Base-by-base conservation (phyloP, 2,113 vertebrate species). In the Marmota flaviventris region DNA sequence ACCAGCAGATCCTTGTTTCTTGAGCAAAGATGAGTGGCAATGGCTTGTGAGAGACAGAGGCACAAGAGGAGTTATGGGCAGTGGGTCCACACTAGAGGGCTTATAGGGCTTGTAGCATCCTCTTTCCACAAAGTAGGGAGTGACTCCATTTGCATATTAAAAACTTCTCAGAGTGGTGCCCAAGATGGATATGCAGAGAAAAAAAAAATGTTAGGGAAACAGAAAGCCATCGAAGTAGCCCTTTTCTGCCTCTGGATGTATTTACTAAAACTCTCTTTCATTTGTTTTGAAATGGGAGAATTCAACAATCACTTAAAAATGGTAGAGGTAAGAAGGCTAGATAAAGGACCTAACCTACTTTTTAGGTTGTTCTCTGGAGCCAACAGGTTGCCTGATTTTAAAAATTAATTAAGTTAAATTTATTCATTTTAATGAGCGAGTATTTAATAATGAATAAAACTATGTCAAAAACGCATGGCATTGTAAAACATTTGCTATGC, bases 61-160 rank as follows among this genome's bases (percentile, higher is more conserved):
- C 17, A 1, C 9, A 29, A 72, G 24, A 9, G 42, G 45, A 69
- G 45, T 77, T 8, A 24, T 0, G 29, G 11, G 22, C 22, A 18
- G 24, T 11, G 7, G 37, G 4, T 5, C 56, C 17, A 10, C 0
- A 1, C 16, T 4, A 22, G 24, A 72, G 34, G 37, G 18, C 5
- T 24, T 69, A 3, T 9, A 72, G 34, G 37, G 18, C 7, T 24
- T 73, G 6, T 9, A 0, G 13, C n/a, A 48, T n/a, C 4, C 7
- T 67, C 63, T 27, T 34, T 6, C 25, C 13, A 14, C 11, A 6
- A 11, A 24, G 10, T 8, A 42, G 2, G 7, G 27, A 29, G 1
- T 25, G 51, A 16, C 48, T 27, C 0, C 18, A 2, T 39, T 24
- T 61, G 29, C 20, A 9, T 1, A 0, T 18, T 34, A 27, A 25